Base-by-base conservation (phyloP, 2,888 invertebrate species). In the Drosophila lacicola region DNA sequence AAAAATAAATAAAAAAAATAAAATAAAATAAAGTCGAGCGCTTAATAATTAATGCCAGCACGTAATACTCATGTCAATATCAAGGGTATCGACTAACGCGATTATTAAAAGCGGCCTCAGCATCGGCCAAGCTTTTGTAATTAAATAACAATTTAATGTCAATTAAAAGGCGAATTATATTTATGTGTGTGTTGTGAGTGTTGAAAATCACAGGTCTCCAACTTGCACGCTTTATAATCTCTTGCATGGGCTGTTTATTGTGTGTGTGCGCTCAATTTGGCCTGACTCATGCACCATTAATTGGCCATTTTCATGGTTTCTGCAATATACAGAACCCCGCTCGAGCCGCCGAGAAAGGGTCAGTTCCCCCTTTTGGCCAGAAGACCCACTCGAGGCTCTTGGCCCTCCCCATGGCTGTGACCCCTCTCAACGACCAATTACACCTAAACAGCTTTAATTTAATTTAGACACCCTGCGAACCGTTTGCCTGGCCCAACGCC, bases 401-500 rank as follows among this genome's bases (percentile, higher is more conserved):
- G 47, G 66, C 74, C 69, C 29, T 25, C 39, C 21, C 44, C 54
- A 36, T 29, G 19, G 54, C 47, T 57, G 65, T 54, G 76, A 76
- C 70, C 82, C 86, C 86, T 80, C 88, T 83, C 83, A 82, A 88
- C 86, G 81, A 80, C 88, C 83, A 83, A 88, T 84, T 88, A 89
- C 87, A 89, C 79, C 88, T 86, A 86, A 89, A 86, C 88, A 88
- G 89, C 85, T 86, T 89, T 86, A 86, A 86, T 86, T 86, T 86
- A 86, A 86, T 86, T 86, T 86, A 74, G 72, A 79, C 80, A 62
- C 76, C 69, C 76, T 45, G 57, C 53, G 14, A 49, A 60, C 71
- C 51, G 55, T 75, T 57, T 55, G 44, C 70, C 75, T 42, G n/a
- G 36, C n/a, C 55, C 56, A 5, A 33, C 46, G 5, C 33, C 64